Percentiles rank a stretch among this genome's conserved stretches.
Conservation (phyloP, 2,888 invertebrate genomes). For the Nomada hirtipes region DNA sequence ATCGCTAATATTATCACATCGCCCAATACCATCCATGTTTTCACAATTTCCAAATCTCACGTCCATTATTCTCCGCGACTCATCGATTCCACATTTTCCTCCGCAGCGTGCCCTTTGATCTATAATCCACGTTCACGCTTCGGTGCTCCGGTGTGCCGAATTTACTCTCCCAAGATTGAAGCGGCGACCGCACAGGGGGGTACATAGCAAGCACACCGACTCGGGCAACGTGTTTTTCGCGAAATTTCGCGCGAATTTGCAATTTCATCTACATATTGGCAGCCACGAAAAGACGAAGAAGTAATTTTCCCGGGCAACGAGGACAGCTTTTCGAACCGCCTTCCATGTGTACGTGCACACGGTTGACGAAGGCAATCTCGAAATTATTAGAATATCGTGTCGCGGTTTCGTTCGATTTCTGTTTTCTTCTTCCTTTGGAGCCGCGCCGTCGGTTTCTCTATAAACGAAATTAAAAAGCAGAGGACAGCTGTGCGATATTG, state of each 20-base stretch:
- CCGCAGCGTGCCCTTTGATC: background rate
- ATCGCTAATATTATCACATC: too few relatives aligned
- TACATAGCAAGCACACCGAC: background rate
- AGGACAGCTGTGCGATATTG: constrained; percentile 36
- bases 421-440: background rate
- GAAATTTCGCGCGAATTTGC: constrained; percentile 43
- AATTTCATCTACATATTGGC: constrained; percentile 38
- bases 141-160: background rate
- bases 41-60: background rate
- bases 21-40: too few relatives aligned
- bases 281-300: constrained; percentile 1
- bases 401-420: constrained; percentile 15
- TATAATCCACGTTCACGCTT: constrained; percentile 20
- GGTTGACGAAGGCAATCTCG: constrained; percentile 27
- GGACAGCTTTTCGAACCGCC: constrained; percentile 1
- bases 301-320: constrained; percentile 29
- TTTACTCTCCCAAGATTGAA: constrained; percentile 31
- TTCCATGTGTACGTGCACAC: too few relatives aligned
- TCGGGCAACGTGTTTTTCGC: constrained; percentile 5
- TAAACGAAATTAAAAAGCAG: constrained; percentile 47
- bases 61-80: background rate
- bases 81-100: background rate
- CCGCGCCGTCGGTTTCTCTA: background rate
- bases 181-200: background rate
- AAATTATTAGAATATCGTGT: constrained; percentile 39